Evolutionary conservation across 2,888 invertebrate species (phyloP).

Genomic region (Labia minor): DNA sequence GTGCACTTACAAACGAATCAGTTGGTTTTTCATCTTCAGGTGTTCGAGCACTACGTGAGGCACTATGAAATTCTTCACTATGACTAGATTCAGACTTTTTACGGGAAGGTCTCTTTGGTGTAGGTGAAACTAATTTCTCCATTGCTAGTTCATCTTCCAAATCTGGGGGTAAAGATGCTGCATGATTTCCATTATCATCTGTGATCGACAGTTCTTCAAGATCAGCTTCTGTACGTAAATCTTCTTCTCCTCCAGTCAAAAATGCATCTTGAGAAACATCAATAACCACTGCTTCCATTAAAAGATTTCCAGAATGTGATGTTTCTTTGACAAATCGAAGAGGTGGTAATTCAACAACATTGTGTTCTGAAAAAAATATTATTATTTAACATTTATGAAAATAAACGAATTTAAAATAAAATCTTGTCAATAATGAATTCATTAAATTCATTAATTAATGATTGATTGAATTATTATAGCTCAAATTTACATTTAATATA

Average conservation of each 20-base stretch:
- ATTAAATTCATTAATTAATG: neutral
- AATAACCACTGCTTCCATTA: slow-evolving; percentile 86
- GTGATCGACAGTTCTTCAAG: slow-evolving; percentile 74
- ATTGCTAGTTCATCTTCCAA: slow-evolving; percentile 37
- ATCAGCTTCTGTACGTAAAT: slow-evolving; percentile 74
- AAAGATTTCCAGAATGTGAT: slow-evolving; percentile 71
- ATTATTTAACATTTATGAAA: neutral
- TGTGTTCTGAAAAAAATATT: slow-evolving; percentile 52
- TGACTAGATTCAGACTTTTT: slow-evolving; percentile 47
- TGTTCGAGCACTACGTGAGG: slow-evolving; percentile 24
- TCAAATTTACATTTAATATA: no score
- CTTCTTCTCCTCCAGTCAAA: slow-evolving; percentile 58
- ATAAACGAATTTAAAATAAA: no score
- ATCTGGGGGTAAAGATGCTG: slow-evolving; percentile 44
- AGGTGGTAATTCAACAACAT: slow-evolving; percentile 76
- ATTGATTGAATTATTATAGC: slow-evolving; percentile 13
- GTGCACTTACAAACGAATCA: slow-evolving; percentile 30
- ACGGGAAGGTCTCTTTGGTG: slow-evolving; percentile 48
- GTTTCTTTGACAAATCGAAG: slow-evolving; percentile 81
- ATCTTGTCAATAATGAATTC: no score
- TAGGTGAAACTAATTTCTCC: slow-evolving; percentile 46
- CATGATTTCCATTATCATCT: slow-evolving; percentile 46
- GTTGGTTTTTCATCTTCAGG: slow-evolving; percentile 32
- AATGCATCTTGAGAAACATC: slow-evolving; percentile 81
- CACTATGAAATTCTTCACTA: slow-evolving; percentile 37